Evolutionary conservation across 1,140 invertebrate species (phyloP).

Genomic region (Drosophila sucinea): DNA sequence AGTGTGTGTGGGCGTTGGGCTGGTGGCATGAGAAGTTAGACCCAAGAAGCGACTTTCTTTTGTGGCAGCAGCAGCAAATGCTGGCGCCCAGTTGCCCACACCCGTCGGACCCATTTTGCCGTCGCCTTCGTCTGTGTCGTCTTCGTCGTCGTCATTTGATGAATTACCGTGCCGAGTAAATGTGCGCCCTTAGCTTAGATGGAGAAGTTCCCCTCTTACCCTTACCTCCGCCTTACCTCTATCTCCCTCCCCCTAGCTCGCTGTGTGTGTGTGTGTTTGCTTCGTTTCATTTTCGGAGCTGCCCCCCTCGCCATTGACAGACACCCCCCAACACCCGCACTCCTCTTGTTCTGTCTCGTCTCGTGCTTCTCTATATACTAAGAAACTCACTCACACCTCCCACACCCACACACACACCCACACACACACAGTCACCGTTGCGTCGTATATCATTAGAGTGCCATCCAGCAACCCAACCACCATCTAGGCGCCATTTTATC

Average conservation of each 20-base stretch:
- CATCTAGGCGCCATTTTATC: slow-evolving; percentile 59
- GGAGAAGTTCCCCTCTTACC: background rate
- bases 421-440: slow-evolving; percentile 26
- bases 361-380: slow-evolving; percentile 62
- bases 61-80: slow-evolving; percentile 43
- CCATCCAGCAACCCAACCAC: slow-evolving; percentile 16
- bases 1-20: slow-evolving; percentile 20
- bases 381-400: slow-evolving; percentile 34
- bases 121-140: slow-evolving; percentile 39
- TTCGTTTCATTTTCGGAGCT: slow-evolving; percentile 70
- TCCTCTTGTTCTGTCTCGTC: slow-evolving; percentile 36
- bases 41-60: slow-evolving; percentile 80
- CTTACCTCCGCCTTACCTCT: background rate
- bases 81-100: slow-evolving; percentile 50
- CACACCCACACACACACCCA: slow-evolving; percentile 15
- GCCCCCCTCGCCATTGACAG: slow-evolving; percentile 48
- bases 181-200: slow-evolving; percentile 62
- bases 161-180: slow-evolving; percentile 77
- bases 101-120: slow-evolving; percentile 23
- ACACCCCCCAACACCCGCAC: slow-evolving; percentile 23
- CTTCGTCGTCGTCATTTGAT: slow-evolving; percentile 77
- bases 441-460: slow-evolving; percentile 72
- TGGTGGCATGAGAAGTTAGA: slow-evolving; percentile 22
- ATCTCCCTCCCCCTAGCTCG: background rate
- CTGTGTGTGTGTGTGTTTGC: slow-evolving; percentile 32